Evolutionary conservation across 2,888 invertebrate species (phyloP), one percentile per base, ranked within the genome.

Genomic region (Ommatoiulus sabulosus): DNA sequence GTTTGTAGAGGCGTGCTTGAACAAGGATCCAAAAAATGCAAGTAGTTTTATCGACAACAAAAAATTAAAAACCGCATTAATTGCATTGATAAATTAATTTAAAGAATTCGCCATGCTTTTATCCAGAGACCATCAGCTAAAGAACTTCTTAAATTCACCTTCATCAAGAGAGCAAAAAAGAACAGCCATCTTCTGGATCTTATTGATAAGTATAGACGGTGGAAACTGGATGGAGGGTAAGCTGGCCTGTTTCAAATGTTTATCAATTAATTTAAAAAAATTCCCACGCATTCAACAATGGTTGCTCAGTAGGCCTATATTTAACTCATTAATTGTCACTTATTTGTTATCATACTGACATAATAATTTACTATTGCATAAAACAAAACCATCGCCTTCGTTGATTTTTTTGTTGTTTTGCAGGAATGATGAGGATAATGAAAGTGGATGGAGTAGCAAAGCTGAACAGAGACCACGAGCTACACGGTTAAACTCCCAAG

Each of bases 1-100:
- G 93, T 98, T 98, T 93, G 98, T 98, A 91, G 98, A 98, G 93
- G 96, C 97, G 89, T 99, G 99, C 93, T 95, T 99, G 91, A 99
- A 99, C 94, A 99, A 99, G 94, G 99, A 99, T 93, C 99, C 99
- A 8, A 98, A 99, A 94, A 99, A 99, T 95, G 98, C 98, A 93
- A 95, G 96, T 94, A 89, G 10, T 80, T 52, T 24, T n/a, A n/a
- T n/a, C n/a, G n/a, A n/a, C n/a, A n/a, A n/a, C n/a, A n/a, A n/a
- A n/a, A n/a, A n/a, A n/a, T n/a, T n/a, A n/a, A n/a, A n/a, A n/a
- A n/a, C n/a, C n/a, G 8, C 24, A 72, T 20, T 12, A 24, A 7
- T 46, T 46, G 46, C 46, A 46, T 46, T 46, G 52, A n/a, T 52
- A 52, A 12, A 8, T 8, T 10, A 20, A 10, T 52, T 52, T 52